Evolutionary conservation across 2,888 invertebrate species (phyloP).

Genomic region (Nomada lathburiana): DNA sequence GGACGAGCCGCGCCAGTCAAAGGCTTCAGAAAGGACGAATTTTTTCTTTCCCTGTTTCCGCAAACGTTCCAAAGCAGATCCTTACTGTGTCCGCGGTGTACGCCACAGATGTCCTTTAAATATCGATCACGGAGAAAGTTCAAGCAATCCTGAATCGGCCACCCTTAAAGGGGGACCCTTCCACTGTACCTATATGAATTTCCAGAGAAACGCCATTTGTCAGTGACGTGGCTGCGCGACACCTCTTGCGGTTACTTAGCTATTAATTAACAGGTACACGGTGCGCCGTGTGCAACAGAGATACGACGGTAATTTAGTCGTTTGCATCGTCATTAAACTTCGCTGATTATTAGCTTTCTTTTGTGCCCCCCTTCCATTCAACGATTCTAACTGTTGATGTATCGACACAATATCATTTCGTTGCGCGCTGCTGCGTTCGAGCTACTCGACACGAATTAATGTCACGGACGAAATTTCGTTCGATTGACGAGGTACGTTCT

Average conservation of each 20-base stretch:
- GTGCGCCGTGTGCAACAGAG: neutral
- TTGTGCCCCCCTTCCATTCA: conserved; percentile 11
- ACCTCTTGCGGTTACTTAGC: neutral
- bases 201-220: neutral
- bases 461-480: neutral
- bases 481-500: neutral
- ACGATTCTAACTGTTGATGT: neutral
- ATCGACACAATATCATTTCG: neutral
- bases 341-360: conserved; percentile 8
- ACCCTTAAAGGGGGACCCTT: no score
- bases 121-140: conserved; percentile 14
- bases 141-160: no score
- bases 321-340: conserved; percentile 8
- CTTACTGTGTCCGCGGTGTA: neutral
- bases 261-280: conserved; percentile 8
- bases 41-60: conserved; percentile 7
- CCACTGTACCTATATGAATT: neutral
- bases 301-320: conserved; percentile 1
- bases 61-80: conserved; percentile 5
- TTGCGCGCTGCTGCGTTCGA: neutral
- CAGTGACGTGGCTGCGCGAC: neutral
- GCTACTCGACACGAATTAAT: conserved; percentile 13
- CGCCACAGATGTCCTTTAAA: neutral
- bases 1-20: conserved; percentile 13
- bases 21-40: neutral